Evolutionary conservation across 2,797 vertebrate genomes (phyloP).

Genomic region (Melanotaenia boesemani): DNA sequence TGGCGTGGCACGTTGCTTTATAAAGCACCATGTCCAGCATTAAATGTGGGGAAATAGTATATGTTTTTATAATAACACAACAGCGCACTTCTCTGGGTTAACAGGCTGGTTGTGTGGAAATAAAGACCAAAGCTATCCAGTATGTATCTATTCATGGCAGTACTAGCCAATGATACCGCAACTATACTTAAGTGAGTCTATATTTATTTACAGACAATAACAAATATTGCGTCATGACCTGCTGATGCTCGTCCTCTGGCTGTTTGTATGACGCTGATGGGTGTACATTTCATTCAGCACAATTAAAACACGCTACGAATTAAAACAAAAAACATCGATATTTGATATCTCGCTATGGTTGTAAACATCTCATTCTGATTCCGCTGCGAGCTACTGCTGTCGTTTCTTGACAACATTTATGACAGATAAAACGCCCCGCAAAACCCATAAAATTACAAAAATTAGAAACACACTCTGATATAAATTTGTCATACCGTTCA

Average conservation of each 20-base stretch:
- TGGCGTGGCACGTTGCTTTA: slow-evolving; percentile 28
- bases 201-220: slow-evolving; percentile 59
- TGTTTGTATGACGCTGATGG: slow-evolving; percentile 33
- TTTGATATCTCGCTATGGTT: slow-evolving; percentile 2
- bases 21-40: slow-evolving; percentile 37
- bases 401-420: slow-evolving; percentile 22
- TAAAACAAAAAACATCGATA: slow-evolving; percentile 10
- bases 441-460: background rate
- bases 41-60: background rate
- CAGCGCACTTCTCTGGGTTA: slow-evolving; percentile 32
- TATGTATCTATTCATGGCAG: slow-evolving; percentile 52
- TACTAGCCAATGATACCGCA: slow-evolving; percentile 8
- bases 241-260: slow-evolving; percentile 42
- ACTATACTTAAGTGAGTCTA: slow-evolving; percentile 16
- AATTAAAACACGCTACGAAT: background rate
- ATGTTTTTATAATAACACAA: background rate
- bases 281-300: background rate
- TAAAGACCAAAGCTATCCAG: slow-evolving; percentile 3
- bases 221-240: slow-evolving; percentile 76
- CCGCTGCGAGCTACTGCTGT: slow-evolving; percentile 25
- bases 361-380: slow-evolving; percentile 38
- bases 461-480: background rate
- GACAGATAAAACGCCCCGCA: slow-evolving; percentile 18
- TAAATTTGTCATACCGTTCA: slow-evolving; percentile 46
- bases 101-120: slow-evolving; percentile 5